Percentiles rank a stretch among this genome's conserved stretches.
These are phyloP conservation scores for Andricus quercusramuli DNA, from an alignment of 2,888 invertebrate genomes.

Conservation along the genomic window DNA sequence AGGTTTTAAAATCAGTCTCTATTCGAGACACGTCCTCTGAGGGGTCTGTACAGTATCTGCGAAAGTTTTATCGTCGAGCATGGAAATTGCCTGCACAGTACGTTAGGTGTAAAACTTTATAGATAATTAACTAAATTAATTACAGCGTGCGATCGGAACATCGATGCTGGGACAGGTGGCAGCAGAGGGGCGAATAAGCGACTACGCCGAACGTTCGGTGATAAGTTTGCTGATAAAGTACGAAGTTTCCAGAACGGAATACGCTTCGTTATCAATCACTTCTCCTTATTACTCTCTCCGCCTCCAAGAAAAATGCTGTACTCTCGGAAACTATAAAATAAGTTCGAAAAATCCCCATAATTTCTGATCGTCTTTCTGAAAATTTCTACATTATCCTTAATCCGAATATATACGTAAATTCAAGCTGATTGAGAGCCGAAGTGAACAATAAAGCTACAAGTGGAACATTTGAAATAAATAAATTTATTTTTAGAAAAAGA, in stretches of 20 bases:
- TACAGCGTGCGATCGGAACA: conserved; percentile 59
- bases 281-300: conserved; percentile 28
- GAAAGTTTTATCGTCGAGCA: conserved; percentile 27
- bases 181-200: conserved; percentile 52
- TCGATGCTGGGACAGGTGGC: conserved; percentile 56
- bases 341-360: background rate
- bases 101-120: conserved; percentile 60
- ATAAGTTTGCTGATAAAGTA: conserved; percentile 67
- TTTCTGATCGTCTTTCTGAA: background rate
- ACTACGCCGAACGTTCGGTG: conserved; percentile 56
- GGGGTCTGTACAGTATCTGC: conserved; percentile 4
- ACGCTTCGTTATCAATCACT: conserved; percentile 65
- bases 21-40: background rate
- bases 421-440: background rate
- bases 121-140: conserved; percentile 71
- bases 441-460: no score
- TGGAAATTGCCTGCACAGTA: conserved; percentile 37
- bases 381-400: background rate
- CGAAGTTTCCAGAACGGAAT: conserved; percentile 61
- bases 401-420: background rate
- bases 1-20: no score
- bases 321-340: background rate
- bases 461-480: no score
- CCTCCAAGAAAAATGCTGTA: background rate
- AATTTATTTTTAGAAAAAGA: no score